Evolutionary conservation across 1,140 invertebrate species (phyloP), one percentile per base, ranked within the genome.

Genomic region (Leptestheria dahalacensis): DNA sequence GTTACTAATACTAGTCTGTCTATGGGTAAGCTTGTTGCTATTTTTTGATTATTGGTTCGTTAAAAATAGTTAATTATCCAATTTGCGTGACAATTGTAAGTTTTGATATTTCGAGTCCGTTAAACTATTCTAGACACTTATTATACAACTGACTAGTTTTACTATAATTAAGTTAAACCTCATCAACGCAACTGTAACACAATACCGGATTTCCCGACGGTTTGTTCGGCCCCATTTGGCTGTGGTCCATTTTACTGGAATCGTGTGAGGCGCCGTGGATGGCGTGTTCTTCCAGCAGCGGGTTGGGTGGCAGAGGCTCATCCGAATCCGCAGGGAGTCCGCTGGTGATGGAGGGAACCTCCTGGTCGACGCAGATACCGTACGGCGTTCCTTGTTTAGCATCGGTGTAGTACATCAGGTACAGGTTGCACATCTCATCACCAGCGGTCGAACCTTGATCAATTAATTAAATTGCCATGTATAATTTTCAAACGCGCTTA

Each of bases 341-440:
- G 4, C 33, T 20, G 11, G 64, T 60, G 11, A 70, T 54, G 0
- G 55, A 54, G 15, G 48, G 53, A 41, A 57, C 61, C n/a, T 60
- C 26, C 33, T 63, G 59, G 20, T 55, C 60, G 0, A 54, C 50
- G 57, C 69, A 71, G 3, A 48, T 51, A 12, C 55, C 51, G 48
- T 41, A 62, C 20, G 65, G 59, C 0, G 60, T 52, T 2, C 65
- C 65, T 6, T n/a, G 12, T 26, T 59, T 62, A 0, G 64, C 60
- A 26, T 74, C 71, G 1, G 74, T 75, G 67, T 78, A 83, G 66
- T 78, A 83, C 80, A 83, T 82, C 15, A 82, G 67, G 67, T 84
- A 83, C 54, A 83, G 74, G 66, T 83, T 83, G 69, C 81, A 84
- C 82, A 84, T 84, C 68, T 84, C 82, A 70, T 84, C 80, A 26